phyloP scores from a whole-genome alignment of 2,888 invertebrate genomes.

The Sinhomidia bicolor region DNA sequence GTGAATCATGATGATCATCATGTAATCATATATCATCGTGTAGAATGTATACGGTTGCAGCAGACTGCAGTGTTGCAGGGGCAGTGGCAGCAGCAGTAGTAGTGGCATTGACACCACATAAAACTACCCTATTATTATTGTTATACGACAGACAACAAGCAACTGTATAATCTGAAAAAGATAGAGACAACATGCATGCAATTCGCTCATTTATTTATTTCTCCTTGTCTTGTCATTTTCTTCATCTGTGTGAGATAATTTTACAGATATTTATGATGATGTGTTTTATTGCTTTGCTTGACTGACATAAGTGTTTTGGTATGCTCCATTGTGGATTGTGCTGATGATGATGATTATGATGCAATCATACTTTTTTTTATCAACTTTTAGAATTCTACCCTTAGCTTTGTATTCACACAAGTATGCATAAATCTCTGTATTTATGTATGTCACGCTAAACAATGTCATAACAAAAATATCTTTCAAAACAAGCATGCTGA shows the following conservation, averaged over 20 bases:
- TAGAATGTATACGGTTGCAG: background rate
- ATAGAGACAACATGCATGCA: background rate
- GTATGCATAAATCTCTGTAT: background rate
- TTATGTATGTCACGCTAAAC: background rate
- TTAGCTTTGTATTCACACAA: background rate
- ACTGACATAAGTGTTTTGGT: background rate
- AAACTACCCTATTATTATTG: background rate
- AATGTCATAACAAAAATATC: background rate
- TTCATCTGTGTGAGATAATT: background rate
- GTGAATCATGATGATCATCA: conserved; percentile 60
- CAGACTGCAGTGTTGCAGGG: too few relatives aligned
- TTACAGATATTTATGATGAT: background rate
- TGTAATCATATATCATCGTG: background rate
- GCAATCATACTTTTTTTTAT: background rate
- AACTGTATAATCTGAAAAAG: background rate
- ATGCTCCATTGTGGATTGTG: background rate
- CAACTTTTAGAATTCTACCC: background rate
- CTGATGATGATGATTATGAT: background rate
- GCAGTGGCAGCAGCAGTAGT: background rate
- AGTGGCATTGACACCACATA: conserved; percentile 56
- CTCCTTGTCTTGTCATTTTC: conserved; percentile 10
- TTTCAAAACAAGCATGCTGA: background rate
- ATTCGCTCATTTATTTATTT: background rate
- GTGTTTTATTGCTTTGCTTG: conserved; percentile 2
- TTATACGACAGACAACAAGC: background rate